Conservation (phyloP, 2,113 vertebrate genomes). For the Alaudala cheleensis region DNA sequence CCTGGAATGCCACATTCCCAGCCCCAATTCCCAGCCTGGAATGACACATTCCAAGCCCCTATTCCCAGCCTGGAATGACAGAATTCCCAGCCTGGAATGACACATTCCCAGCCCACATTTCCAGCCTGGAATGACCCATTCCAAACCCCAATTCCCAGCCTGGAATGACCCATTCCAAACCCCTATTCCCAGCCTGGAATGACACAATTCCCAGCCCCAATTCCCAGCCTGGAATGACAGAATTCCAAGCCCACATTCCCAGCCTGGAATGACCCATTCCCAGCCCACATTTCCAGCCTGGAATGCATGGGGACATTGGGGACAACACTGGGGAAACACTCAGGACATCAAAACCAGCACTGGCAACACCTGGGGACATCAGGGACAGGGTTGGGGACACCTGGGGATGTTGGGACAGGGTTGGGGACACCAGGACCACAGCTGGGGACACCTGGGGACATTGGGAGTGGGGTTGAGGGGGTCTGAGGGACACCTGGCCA, state of each 20-base stretch:
- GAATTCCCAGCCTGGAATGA: background rate
- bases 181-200: background rate
- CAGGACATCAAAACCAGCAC: no score
- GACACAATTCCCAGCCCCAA: no score
- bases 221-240: background rate
- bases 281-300: background rate
- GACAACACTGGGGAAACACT: no score
- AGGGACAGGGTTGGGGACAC: background rate
- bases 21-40: background rate
- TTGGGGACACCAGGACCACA: background rate
- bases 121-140: background rate
- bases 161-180: no score
- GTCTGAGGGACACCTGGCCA: background rate
- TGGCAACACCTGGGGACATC: background rate
- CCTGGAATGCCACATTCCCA: background rate
- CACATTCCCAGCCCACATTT: background rate
- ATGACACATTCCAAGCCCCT: no score
- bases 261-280: background rate
- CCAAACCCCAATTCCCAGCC: background rate
- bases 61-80: background rate
- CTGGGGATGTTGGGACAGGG: background rate
- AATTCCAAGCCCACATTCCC: background rate
- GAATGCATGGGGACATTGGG: background rate
- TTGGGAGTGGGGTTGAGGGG: background rate
- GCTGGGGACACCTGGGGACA: background rate